These are phyloP conservation scores for Drosophila orena DNA, from an alignment of 1,140 invertebrate species.

Conservation along the genomic window DNA sequence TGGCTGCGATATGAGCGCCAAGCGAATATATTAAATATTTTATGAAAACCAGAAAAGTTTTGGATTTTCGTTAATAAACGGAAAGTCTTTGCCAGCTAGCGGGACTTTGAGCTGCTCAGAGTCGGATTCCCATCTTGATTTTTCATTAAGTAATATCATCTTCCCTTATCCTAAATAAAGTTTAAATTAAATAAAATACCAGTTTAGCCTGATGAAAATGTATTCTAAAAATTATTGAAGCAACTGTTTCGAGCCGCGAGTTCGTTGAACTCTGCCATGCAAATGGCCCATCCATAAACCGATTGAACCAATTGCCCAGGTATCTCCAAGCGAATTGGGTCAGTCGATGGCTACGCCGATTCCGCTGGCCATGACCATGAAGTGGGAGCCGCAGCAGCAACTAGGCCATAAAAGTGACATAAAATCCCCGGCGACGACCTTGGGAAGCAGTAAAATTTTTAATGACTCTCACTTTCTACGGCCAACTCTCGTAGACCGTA, in stretches of 20 bases:
- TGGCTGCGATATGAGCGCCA: slow-evolving; percentile 24
- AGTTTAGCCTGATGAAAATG: no score
- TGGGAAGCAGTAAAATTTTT: slow-evolving; percentile 84
- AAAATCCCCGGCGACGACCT: slow-evolving; percentile 81
- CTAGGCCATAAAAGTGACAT: slow-evolving; percentile 73
- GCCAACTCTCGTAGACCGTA: slow-evolving; percentile 73
- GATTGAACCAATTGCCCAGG: slow-evolving; percentile 43
- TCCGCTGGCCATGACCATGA: slow-evolving; percentile 26
- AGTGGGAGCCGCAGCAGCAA: slow-evolving; percentile 38
- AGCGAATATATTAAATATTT: slow-evolving; percentile 48
- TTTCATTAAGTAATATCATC: not conserved
- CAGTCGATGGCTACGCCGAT: slow-evolving; percentile 36
- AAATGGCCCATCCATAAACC: slow-evolving; percentile 21
- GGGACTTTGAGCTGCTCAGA: not conserved
- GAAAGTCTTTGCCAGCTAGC: not conserved
- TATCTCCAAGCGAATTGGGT: slow-evolving; percentile 61
- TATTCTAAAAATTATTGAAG: no score
- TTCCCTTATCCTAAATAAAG: no score
- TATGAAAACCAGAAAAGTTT: slow-evolving; percentile 25
- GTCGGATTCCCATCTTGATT: not conserved
- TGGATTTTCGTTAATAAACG: slow-evolving; percentile 27
- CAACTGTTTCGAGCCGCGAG: not conserved
- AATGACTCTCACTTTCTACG: slow-evolving; percentile 85
- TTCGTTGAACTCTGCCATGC: slow-evolving; percentile 30
- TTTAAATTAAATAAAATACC: not conserved